Conservation (phyloP, 2,888 invertebrate species). For the Cheilosia scutellata region DNA sequence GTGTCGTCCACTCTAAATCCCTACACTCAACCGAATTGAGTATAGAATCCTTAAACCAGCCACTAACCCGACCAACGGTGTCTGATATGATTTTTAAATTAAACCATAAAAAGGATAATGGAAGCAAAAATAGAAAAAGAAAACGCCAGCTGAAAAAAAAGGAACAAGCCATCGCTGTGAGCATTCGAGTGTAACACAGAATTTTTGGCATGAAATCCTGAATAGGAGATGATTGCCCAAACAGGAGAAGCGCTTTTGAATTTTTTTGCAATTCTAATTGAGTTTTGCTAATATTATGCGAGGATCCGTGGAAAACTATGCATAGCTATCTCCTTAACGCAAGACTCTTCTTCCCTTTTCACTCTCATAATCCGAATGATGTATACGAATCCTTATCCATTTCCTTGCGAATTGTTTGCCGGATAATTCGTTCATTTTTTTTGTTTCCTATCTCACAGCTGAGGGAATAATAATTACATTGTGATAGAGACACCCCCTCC, state of each 20-base stretch:
- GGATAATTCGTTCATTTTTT: constrained; percentile 45
- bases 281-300: constrained; percentile 78
- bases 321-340: constrained; percentile 54
- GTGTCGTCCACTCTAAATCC: neutral
- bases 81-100: constrained; percentile 76
- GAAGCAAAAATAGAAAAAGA: constrained; percentile 13
- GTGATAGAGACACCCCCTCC: constrained; percentile 18
- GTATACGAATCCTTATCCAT: constrained; percentile 64
- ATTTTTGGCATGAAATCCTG: constrained; percentile 67
- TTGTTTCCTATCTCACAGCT: constrained; percentile 29
- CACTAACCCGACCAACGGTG: constrained; percentile 69
- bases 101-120: constrained; percentile 74
- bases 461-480: constrained; percentile 74
- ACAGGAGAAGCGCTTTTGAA: constrained; percentile 12
- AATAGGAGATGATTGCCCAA: constrained; percentile 55
- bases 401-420: constrained; percentile 63
- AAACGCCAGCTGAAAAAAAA: constrained; percentile 1
- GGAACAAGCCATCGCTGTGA: neutral
- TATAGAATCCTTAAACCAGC: constrained; percentile 64
- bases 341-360: constrained; percentile 1
- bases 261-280: constrained; percentile 79
- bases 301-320: constrained; percentile 58
- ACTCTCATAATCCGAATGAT: constrained; percentile 62
- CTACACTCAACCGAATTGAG: constrained; percentile 17
- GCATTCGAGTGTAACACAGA: constrained; percentile 70